phyloP scores from a whole-genome alignment of 2,797 vertebrate species.

The Anguilla megastoma region DNA sequence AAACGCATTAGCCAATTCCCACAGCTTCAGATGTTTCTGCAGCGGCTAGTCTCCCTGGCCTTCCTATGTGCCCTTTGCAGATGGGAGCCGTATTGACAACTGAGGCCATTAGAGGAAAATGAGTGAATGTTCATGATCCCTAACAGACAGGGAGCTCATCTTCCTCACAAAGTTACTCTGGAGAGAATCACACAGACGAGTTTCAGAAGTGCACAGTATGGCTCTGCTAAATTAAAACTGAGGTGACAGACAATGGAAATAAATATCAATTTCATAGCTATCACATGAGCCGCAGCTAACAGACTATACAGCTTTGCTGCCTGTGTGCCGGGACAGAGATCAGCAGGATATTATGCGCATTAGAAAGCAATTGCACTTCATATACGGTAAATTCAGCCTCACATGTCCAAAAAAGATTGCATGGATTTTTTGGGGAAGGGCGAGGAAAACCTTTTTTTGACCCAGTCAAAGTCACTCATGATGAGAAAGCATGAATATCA shows the following conservation, averaged over 20 bases:
- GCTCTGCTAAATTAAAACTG: conserved; percentile 22
- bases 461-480: not conserved
- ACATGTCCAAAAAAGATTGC: not conserved
- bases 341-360: not conserved
- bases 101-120: conserved; percentile 56
- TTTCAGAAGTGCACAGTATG: not conserved
- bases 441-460: not conserved
- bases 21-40: conserved; percentile 48
- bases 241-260: conserved; percentile 47
- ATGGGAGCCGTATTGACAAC: conserved; percentile 49
- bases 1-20: conserved; percentile 62
- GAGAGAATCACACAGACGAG: not conserved
- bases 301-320: not conserved
- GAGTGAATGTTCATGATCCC: conserved; percentile 50
- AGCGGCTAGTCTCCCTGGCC: conserved; percentile 47
- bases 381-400: not conserved
- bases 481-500: not conserved
- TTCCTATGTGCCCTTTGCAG: conserved; percentile 39
- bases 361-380: not conserved
- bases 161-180: not conserved
- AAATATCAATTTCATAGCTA: conserved; percentile 11
- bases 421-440: not conserved
- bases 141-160: conserved; percentile 31
- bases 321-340: not conserved
- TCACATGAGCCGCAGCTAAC: not conserved